Evolutionary conservation across 2,888 invertebrate genomes (phyloP), one percentile per base, ranked within the genome.

Genomic region (Drosophila merina): DNA sequence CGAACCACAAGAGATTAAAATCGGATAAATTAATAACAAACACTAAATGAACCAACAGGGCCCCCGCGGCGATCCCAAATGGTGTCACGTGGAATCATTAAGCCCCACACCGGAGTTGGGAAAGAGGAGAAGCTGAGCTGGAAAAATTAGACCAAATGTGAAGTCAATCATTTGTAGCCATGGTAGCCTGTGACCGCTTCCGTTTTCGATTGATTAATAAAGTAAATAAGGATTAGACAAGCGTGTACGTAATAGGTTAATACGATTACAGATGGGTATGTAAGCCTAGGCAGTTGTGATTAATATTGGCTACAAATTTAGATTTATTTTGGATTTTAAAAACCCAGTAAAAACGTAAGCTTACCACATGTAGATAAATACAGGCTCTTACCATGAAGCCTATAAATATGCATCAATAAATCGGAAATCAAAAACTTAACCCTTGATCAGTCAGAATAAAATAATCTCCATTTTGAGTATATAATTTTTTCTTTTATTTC

Each of bases 401-500:
- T 38, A 38, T 12, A 38, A 38, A 38, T 38, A 38, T 12, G 38
- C 38, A 10, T 38, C 7, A 12, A 6, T 38, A 33, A 10, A 33
- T 38, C 12, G 12, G 6, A 2, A 28, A 1, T 38, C 20, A 0
- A 1, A 12, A 3, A 1, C 6, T 40, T 42, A 42, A 20, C 42
- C 42, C 25, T 42, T 8, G 20, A 20, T 20, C 20, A 2, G 28
- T 28, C 6, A 28, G 6, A 42, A 33, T 25, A n/a, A 52, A 45
- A 14, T 0, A 47, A 47, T 12, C 20, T 10, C 10, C 0, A 7
- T 45, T 60, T 84, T 72, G 87, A 79, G 77, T 84, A 84, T 75
- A 87, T 84, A 87, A 73, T 74, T 82, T 84, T 81, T 68, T 67
- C 64, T 72, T 81, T 77, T 76, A 71, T 72, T 86, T 72, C 10